A percentile compares a stretch with the other conserved stretches of the same genome.
Conservation (phyloP, 64 coral and sea anemone genomes). For the Dendrophyllia cribrosa region DNA sequence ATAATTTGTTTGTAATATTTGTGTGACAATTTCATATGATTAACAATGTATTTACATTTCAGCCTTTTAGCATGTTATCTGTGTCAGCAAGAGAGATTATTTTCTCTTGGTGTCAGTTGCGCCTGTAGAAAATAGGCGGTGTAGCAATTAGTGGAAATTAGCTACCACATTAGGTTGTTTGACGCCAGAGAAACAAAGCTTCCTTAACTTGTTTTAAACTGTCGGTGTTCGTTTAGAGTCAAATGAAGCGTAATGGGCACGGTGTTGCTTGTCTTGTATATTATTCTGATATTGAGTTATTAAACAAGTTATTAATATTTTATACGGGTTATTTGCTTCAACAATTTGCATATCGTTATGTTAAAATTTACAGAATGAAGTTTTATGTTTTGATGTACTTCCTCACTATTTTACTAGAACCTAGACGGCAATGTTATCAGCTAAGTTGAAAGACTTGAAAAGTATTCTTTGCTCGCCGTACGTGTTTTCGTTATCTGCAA, state of each 20-base stretch:
- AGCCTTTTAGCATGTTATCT: no score
- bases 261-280: no score
- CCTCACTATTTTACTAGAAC: background rate
- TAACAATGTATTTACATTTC: no score
- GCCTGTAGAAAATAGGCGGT: no score
- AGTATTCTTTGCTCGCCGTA: no score
- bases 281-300: background rate
- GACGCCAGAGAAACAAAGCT: background rate
- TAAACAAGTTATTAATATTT: background rate
- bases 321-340: background rate
- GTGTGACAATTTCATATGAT: no score
- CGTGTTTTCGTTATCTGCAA: background rate
- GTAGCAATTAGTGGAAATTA: background rate
- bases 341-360: background rate
- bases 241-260: no score
- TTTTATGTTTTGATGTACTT: background rate
- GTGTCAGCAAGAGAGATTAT: no score
- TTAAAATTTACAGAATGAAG: conserved; percentile 1
- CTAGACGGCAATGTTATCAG: background rate
- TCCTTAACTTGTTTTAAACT: background rate
- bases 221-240: no score
- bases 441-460: no score
- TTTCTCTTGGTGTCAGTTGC: no score
- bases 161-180: background rate
- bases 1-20: no score